Base-by-base conservation (phyloP, 1,140 invertebrate species). In the Melipona quadrifasciata region DNA sequence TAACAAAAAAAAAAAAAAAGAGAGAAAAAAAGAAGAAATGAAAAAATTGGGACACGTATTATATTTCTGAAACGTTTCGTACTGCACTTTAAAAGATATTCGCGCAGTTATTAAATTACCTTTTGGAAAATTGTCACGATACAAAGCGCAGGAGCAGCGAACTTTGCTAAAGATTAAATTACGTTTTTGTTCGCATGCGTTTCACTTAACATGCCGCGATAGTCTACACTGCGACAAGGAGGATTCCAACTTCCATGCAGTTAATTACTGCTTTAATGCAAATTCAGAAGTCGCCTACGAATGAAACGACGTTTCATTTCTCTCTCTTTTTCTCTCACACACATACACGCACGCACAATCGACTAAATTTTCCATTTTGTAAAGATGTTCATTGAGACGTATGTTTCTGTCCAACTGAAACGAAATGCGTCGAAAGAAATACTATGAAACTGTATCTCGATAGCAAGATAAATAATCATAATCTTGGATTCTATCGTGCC, bases 121-220 rank as follows among this genome's bases (percentile, higher is more conserved):
- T 17, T 73, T 34, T 10, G 24, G 68, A 81, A 64, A 61, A 81
- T 73, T 70, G 61, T 31, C 24, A 5, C 57, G 57, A 73, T 47
- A n/a, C n/a, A 17, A 71, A 39, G 24, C 34, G 19, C 31, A 64
- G 51, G 27, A 47, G 14, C 12, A 39, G 19, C 12, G 39, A 81
- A 64, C 79, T 80, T 81, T 73, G 57, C 16, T 64, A 73, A 51
- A 73, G 57, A 73, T 73, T 81, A 81, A 81, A 81, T 81, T 81
- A 51, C 57, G 57, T 81, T 72, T 81, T 73, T 64, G 70, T 64
- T 53, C 55, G 55, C 51, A 72, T 27, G 21, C 39, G 16, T 58
- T 81, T 73, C 70, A 39, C 51, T 81, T 61, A 73, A 61, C 39
- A 24, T 80, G 53, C 19, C 34, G 24, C 27, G 78, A 57, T 39